Percentiles rank a stretch among this genome's conserved stretches.
phyloP scores from a whole-genome alignment of 2,797 vertebrate genomes.

The Myotis myotis region DNA sequence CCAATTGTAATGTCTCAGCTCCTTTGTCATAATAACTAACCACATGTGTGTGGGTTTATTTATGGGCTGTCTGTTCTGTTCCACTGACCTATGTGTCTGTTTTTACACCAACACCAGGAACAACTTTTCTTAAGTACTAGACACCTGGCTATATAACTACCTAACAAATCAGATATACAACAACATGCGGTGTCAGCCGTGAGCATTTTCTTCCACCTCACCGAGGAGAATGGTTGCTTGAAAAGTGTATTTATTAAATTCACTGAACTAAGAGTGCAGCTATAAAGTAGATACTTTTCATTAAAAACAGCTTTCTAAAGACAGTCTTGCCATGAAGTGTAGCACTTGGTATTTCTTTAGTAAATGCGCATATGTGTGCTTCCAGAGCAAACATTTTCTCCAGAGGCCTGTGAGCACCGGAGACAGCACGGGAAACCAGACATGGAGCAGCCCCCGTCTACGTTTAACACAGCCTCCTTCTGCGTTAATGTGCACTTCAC shows the following conservation, averaged over 20 bases:
- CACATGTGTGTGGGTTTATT: neutral
- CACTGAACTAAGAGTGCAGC: neutral
- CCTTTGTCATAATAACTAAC: neutral
- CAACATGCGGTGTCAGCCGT: neutral
- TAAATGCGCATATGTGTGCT: neutral
- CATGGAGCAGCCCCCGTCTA: neutral
- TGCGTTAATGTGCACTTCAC: neutral
- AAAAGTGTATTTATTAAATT: neutral
- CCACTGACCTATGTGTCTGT: neutral
- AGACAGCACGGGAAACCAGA: neutral
- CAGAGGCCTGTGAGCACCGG: neutral
- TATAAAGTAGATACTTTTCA: neutral
- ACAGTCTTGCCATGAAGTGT: neutral
- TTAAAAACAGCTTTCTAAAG: slow-evolving; percentile 3
- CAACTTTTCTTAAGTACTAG: neutral
- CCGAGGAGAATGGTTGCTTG: neutral
- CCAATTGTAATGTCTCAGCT: neutral
- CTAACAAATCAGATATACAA: neutral
- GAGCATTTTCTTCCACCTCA: neutral
- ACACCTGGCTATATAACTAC: neutral
- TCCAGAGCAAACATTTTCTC: neutral
- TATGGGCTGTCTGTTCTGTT: neutral
- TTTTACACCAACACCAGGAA: neutral
- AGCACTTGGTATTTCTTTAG: neutral
- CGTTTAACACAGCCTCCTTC: neutral